Base-by-base conservation (phyloP, 1,140 invertebrate genomes). In the Brachionus plicatilis region DNA sequence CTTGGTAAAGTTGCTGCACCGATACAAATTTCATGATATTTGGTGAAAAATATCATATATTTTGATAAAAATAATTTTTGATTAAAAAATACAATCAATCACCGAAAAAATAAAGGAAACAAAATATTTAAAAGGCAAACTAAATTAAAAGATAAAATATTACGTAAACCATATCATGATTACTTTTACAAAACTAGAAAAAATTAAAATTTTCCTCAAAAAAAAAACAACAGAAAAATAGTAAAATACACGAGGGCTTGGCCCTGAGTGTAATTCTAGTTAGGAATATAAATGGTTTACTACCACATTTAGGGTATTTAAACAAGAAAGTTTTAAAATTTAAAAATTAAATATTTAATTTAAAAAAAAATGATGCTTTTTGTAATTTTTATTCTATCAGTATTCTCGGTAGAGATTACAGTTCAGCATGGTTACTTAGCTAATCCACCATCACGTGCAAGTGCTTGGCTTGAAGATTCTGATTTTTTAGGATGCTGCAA, bases 361-460 rank as follows among this genome's bases (percentile, higher is more conserved):
- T 76, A 3, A 33, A 50, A 20, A n/a, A 50, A 76, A 76, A 76
- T 45, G 43, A 76, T 53, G 43, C 27, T 76, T 29, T 47, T 27
- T 27, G 27, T 76, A 14, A 50, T 14, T 14, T 50, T 76, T 8
- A 12, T 76, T 76, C 12, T 20, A 27, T 29, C 27, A 3, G 43
- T 14, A 27, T 24, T 50, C 14, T 4, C 12, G 11, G 7, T 76
- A 50, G 11, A 76, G 6, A 11, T 24, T 24, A 76, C 43, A 2
- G 4, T 50, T 27, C 72, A 76, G 29, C 76, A 80, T 80, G 76
- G 27, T 24, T 80, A 80, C 29, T 20, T 80, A 20, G n/a, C 27
- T 11, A 66, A 83, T 20, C 82, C 82, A 14, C 82, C 82, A 72
- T 68, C 82, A 70, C 33, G 82, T 14, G 60, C 60, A 12, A 70